A percentile compares a stretch with the other conserved stretches of the same genome.
These are phyloP conservation scores for Eristalis arbustorum DNA, from an alignment of 2,888 invertebrate species.

Conservation along the genomic window DNA sequence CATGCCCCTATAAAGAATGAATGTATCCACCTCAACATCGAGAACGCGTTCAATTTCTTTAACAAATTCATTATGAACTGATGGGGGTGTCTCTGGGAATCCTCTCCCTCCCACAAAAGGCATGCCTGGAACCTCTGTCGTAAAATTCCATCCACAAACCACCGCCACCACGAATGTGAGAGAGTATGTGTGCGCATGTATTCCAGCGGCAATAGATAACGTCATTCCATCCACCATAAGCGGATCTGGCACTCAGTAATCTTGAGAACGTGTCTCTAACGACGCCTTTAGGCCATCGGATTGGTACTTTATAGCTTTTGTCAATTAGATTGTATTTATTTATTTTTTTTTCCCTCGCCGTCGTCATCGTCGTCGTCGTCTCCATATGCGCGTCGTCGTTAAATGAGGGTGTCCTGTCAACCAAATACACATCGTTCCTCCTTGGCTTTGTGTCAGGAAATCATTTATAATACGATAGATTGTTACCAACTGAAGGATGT, in stretches of 20 bases:
- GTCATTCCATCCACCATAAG: constrained; percentile 8
- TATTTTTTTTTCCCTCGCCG: background rate
- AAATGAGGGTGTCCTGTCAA: background rate
- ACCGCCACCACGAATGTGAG: background rate
- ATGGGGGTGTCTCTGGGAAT: background rate
- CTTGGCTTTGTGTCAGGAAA: constrained; percentile 14
- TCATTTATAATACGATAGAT: constrained; percentile 11
- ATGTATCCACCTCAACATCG: background rate
- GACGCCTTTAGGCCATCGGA: constrained; percentile 16
- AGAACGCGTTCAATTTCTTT: background rate
- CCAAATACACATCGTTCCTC: background rate
- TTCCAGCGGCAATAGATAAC: constrained; percentile 7
- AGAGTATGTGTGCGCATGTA: background rate
- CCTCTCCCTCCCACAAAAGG: background rate
- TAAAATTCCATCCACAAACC: background rate
- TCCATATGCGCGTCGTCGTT: background rate
- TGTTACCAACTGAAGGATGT: constrained; percentile 23
- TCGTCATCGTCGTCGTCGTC: background rate
- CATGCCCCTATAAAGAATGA: background rate
- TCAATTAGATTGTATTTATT: constrained; percentile 3
- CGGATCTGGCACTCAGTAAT: constrained; percentile 5
- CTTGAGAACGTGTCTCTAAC: constrained; percentile 8
- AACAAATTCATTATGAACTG: background rate
- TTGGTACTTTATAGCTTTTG: constrained; percentile 15
- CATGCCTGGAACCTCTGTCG: background rate